Percentiles rank a stretch among this genome's conserved stretches.
phyloP scores from a whole-genome alignment of 1,140 invertebrate genomes.

The Eueides isabella region DNA sequence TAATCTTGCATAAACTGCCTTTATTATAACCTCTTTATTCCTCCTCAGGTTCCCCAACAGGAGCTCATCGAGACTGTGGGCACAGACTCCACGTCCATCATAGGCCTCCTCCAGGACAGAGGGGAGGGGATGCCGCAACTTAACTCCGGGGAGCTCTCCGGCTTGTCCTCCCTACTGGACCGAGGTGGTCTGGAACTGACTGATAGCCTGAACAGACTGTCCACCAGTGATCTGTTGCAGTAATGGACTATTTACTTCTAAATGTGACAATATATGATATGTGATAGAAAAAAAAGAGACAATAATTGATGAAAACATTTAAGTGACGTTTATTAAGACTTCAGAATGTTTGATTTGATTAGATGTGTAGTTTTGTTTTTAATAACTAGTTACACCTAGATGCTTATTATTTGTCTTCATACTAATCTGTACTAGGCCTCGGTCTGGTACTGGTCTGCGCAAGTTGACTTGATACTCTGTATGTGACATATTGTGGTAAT shows the following conservation, averaged over 20 bases:
- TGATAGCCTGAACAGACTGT: constrained; percentile 55
- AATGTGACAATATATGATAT: too few relatives aligned
- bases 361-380: too few relatives aligned
- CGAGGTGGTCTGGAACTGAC: constrained; percentile 50
- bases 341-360: too few relatives aligned
- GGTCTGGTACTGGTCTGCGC: too few relatives aligned
- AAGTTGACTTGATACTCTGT: background rate
- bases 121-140: constrained; percentile 38
- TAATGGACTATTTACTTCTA: background rate
- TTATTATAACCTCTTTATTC: too few relatives aligned
- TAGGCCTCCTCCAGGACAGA: constrained; percentile 45
- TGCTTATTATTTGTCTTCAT: too few relatives aligned
- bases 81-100: constrained; percentile 45
- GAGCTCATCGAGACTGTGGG: constrained; percentile 46
- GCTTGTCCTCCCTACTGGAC: constrained; percentile 48
- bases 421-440: too few relatives aligned
- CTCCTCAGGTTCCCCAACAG: constrained; percentile 31
- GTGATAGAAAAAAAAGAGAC: too few relatives aligned
- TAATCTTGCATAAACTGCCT: too few relatives aligned
- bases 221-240: constrained; percentile 51
- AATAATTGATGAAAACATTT: too few relatives aligned
- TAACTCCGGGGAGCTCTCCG: constrained; percentile 47
- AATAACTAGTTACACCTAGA: too few relatives aligned
- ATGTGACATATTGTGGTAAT: constrained; percentile 1
- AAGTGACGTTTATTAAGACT: too few relatives aligned